These are phyloP conservation scores for Epinotia demarniana DNA, from an alignment of 2,888 invertebrate genomes.

Conservation along the genomic window DNA sequence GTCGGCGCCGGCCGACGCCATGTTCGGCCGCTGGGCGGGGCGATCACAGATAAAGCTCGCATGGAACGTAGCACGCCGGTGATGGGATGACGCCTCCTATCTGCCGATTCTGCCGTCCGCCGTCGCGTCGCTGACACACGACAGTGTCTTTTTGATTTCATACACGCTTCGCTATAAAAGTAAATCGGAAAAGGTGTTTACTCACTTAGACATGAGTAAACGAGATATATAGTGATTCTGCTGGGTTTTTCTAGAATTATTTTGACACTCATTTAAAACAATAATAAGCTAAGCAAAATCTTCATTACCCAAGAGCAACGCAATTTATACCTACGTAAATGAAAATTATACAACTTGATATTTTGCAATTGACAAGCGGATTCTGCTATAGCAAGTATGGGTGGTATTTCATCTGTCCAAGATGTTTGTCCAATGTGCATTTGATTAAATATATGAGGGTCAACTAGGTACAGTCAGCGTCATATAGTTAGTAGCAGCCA, in stretches of 20 bases:
- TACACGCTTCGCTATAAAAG: not conserved
- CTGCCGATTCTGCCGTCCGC: too few species aligned
- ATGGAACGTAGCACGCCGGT: conserved; percentile 47
- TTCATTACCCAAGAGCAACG: too few species aligned
- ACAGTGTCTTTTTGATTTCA: not conserved
- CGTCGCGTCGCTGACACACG: not conserved
- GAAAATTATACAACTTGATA: too few species aligned
- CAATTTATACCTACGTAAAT: too few species aligned
- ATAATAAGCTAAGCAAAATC: not conserved
- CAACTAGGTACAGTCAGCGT: too few species aligned
- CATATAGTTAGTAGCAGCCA: too few species aligned
- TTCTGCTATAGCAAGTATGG: too few species aligned
- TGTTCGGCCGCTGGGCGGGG: conserved; percentile 55
- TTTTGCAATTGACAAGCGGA: too few species aligned
- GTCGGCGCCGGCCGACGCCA: conserved; percentile 47
- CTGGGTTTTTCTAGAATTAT: too few species aligned
- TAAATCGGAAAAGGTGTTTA: not conserved
- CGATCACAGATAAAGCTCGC: conserved; percentile 76
- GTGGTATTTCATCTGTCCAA: too few species aligned
- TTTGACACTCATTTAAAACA: not conserved
- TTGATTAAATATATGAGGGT: too few species aligned
- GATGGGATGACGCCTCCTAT: conserved; percentile 43
- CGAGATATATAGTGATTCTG: not conserved
- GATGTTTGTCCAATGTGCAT: too few species aligned
- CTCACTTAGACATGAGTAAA: not conserved